phyloP scores from a whole-genome alignment of 2,797 vertebrate genomes.

The Pipistrellus pipistrellus region DNA sequence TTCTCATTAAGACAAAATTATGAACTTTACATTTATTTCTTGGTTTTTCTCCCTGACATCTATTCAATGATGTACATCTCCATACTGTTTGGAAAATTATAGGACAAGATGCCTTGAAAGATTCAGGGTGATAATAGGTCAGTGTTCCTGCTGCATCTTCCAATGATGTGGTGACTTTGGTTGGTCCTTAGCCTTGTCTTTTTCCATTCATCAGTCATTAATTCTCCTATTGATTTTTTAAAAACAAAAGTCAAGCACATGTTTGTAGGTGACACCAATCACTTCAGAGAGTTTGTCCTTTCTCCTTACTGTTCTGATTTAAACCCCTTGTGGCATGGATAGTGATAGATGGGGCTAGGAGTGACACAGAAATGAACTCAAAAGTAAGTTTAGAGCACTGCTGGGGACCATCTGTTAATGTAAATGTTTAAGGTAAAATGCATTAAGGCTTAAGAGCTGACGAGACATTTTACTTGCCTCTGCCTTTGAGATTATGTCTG shows the following conservation, averaged over 20 bases:
- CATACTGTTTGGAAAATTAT: not conserved
- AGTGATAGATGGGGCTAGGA: conserved; percentile 86
- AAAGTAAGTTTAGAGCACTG: conserved; percentile 88
- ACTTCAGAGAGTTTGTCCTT: conserved; percentile 75
- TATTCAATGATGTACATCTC: not conserved
- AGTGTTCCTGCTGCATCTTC: not conserved
- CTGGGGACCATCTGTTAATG: conserved; percentile 90
- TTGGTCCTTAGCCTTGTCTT: conserved; percentile 9
- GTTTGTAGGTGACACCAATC: conserved; percentile 79
- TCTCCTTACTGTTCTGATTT: conserved; percentile 82
- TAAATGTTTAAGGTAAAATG: conserved; percentile 91
- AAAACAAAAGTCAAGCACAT: conserved; percentile 81
- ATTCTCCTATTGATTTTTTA: conserved; percentile 59
- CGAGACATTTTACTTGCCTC: conserved; percentile 87
- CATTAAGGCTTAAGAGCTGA: conserved; percentile 85
- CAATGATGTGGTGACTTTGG: not conserved
- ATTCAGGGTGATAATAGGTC: not conserved
- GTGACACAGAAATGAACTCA: conserved; percentile 87
- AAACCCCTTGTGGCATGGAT: conserved; percentile 73
- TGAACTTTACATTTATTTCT: not conserved
- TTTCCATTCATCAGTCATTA: conserved; percentile 54
- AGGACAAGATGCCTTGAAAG: not conserved
- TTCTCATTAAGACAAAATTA: not conserved
- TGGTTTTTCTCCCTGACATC: not conserved
- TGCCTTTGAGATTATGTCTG: conserved; percentile 85